Evolutionary conservation across 2,888 invertebrate genomes (phyloP), one percentile per base, ranked within the genome.

Genomic region (Notocelia uddmanniana): DNA sequence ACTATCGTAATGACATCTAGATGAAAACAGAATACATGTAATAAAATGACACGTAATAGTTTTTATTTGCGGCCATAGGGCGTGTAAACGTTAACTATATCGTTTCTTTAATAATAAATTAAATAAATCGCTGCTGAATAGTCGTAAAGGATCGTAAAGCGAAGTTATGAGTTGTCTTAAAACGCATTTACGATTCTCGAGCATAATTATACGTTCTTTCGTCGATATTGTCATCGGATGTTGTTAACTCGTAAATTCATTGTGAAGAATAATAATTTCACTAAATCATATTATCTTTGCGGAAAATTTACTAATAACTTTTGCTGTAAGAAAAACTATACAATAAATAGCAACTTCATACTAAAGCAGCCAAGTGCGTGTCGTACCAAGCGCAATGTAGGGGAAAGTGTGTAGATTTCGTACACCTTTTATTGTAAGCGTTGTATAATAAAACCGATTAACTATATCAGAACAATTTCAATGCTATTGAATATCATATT

Each of bases 1-100:
- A 91, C 84, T 89, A n/a, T n/a, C n/a, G n/a, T n/a, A 89, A 92
- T 90, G 88, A 85, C 85, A 90, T 89, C 88, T 86, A 89, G 87
- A 90, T 89, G 87, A 90, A 88, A 91, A 89, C 87, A 84, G 87
- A 87, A 87, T 86, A 87, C 86, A 83, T 81, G 88, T 86, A 88
- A 91, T 92, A 92, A 91, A 93, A 90, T 89, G 91, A 89, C 90
- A 85, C 82, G 80, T 84, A 83, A 68, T 83, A 84, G 80, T 85
- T 90, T 86, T 89, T 87, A 87, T 87, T 82, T 80, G 78, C 78
- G 75, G 78, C 75, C 80, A 80, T 81, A 81, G 79, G 78, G 81
- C 80, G 78, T 80, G 78, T 83, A 84, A 86, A 87, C 85, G 85
- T 81, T 79, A 81, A 81, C 81, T 83, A 80, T 82, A 83, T 81